A percentile compares a stretch with the other conserved stretches of the same genome.
These are phyloP conservation scores for Noctuana brunneofusca DNA, from an alignment of 2,888 invertebrate genomes.

Conservation along the genomic window DNA sequence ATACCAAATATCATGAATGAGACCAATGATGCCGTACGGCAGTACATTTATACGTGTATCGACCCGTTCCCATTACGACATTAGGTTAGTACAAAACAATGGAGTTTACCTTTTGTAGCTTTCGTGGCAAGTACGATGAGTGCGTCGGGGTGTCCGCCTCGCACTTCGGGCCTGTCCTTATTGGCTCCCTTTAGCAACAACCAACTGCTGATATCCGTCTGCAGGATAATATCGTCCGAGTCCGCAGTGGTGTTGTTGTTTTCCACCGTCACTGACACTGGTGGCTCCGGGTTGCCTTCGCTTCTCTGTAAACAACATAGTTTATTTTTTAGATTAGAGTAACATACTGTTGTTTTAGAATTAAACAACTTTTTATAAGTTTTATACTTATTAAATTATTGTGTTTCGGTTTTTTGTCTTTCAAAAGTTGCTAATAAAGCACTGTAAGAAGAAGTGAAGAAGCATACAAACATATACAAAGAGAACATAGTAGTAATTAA, in stretches of 20 bases:
- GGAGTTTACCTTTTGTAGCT: conserved; percentile 90
- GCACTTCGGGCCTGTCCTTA: conserved; percentile 93
- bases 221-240: conserved; percentile 86
- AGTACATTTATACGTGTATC: neutral
- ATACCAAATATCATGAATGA: neutral
- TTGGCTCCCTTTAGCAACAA: conserved; percentile 92
- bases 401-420: neutral
- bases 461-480: neutral
- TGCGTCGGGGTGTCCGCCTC: conserved; percentile 97
- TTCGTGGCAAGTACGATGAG: conserved; percentile 98
- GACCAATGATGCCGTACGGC: neutral
- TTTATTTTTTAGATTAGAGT: neutral
- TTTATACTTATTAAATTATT: too few relatives aligned
- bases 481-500: neutral
- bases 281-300: conserved; percentile 62
- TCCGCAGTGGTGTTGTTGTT: conserved; percentile 48
- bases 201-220: conserved; percentile 91
- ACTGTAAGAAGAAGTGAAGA: neutral
- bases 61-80: conserved; percentile 11
- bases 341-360: too few relatives aligned
- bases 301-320: conserved; percentile 53
- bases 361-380: neutral
- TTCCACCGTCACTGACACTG: conserved; percentile 41
- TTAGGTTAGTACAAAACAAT: conserved; percentile 39
- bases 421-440: neutral